phyloP scores from a whole-genome alignment of 2,797 vertebrate genomes.

The Sarcoramphus papa region DNA sequence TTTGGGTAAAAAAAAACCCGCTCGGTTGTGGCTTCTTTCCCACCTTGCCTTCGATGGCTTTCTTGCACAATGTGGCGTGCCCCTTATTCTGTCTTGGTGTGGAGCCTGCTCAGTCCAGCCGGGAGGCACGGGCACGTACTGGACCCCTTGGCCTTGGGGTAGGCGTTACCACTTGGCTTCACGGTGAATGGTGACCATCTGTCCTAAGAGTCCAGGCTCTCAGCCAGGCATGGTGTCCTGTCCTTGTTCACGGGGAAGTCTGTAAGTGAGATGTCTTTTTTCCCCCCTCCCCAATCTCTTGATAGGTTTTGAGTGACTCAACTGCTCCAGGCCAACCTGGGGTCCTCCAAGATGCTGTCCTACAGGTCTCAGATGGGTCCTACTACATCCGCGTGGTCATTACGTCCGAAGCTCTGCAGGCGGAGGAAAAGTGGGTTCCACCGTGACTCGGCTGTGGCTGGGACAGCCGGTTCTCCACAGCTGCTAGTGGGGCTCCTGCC shows the following conservation, averaged over 20 bases:
- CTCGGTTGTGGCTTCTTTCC: not conserved
- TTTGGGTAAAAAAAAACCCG: not conserved
- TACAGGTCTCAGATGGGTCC: constrained; percentile 56
- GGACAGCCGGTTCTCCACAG: not conserved
- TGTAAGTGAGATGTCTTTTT: not conserved
- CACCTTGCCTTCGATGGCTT: not conserved
- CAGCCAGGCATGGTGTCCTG: not conserved
- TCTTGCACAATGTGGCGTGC: not conserved
- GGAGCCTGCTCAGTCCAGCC: not conserved
- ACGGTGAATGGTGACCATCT: not conserved
- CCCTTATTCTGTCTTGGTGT: not conserved
- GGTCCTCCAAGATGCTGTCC: not conserved
- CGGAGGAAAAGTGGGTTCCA: constrained; percentile 44
- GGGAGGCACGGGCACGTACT: accelerated
- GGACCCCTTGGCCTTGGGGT: not conserved
- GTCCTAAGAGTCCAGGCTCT: not conserved
- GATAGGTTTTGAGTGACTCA: constrained; percentile 32
- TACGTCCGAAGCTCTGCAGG: not conserved
- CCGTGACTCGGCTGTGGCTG: not conserved
- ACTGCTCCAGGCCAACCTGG: not conserved
- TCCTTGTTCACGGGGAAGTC: not conserved
- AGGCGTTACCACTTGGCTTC: not conserved
- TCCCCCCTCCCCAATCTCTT: not conserved
- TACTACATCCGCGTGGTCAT: constrained; percentile 50
- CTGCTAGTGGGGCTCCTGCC: constrained; percentile 14